Evolutionary conservation across 2,113 vertebrate genomes (phyloP).

Genomic region (Bos indicus): DNA sequence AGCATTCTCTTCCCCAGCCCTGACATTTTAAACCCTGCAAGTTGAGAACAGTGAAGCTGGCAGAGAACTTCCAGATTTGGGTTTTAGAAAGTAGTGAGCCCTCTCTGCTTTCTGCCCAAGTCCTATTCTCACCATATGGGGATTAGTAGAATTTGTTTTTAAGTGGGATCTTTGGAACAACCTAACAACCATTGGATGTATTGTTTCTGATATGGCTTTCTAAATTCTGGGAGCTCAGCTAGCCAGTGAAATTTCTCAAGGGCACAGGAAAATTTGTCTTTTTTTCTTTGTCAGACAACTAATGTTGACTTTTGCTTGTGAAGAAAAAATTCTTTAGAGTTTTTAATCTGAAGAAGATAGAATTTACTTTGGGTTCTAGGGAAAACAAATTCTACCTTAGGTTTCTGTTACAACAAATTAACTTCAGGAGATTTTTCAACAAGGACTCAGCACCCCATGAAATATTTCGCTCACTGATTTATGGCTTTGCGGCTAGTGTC

Average conservation of each 20-base stretch:
- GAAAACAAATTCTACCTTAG: neutral
- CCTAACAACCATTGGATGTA: neutral
- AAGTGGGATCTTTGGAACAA: neutral
- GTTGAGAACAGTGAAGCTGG: conserved; percentile 48
- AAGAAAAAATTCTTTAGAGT: neutral
- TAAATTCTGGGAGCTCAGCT: neutral
- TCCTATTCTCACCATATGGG: neutral
- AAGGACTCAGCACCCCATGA: neutral
- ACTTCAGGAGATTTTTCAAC: neutral
- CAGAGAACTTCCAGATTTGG: conserved; percentile 22
- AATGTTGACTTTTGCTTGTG: neutral
- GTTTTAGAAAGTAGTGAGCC: neutral
- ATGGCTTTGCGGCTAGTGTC: neutral
- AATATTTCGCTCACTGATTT: neutral
- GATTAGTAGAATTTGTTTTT: neutral
- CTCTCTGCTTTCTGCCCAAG: neutral
- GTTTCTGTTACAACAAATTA: neutral
- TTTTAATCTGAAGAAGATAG: conserved; percentile 1
- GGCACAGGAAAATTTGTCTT: neutral
- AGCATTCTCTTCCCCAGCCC: neutral
- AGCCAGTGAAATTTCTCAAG: neutral
- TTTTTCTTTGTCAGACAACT: neutral
- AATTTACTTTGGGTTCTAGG: conserved; percentile 2
- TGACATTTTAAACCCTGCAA: conserved; percentile 16
- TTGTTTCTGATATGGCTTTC: neutral